These are phyloP conservation scores for Chaetops frenatus DNA, from an alignment of 2,113 vertebrate genomes.

Conservation along the genomic window DNA sequence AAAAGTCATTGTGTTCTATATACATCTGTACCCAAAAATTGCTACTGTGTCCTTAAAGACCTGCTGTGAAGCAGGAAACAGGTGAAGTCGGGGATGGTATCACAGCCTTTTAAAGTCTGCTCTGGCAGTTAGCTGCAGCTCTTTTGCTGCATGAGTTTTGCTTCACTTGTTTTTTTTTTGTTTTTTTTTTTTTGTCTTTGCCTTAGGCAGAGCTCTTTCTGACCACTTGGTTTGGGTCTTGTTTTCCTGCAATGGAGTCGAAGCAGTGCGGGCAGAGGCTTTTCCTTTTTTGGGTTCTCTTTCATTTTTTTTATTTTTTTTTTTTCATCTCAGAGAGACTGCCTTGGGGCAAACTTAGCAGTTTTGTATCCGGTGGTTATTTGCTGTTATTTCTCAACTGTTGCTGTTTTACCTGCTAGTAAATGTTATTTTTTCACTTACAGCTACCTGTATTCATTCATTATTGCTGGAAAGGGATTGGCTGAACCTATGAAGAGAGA, in stretches of 20 bases:
- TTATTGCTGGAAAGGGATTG: neutral
- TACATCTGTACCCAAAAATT: neutral
- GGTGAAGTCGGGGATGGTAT: rapidly evolving
- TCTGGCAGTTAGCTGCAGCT: neutral
- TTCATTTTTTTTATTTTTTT: neutral
- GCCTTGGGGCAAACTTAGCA: neutral
- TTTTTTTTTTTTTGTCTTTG: neutral
- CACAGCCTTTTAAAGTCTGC: neutral
- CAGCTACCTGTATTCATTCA: neutral
- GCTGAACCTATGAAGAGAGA: neutral
- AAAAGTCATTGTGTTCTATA: neutral
- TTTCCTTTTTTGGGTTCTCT: neutral
- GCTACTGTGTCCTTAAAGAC: neutral
- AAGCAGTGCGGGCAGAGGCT: neutral
- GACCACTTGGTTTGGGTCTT: neutral
- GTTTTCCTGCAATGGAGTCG: rapidly evolving
- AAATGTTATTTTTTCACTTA: neutral
- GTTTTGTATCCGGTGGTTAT: neutral
- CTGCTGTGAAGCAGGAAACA: neutral
- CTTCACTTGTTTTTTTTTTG: neutral
- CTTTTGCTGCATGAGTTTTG: neutral
- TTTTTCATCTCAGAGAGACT: neutral
- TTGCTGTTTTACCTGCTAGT: neutral
- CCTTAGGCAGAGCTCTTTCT: neutral
- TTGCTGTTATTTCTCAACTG: neutral